Percentiles rank a stretch among this genome's conserved stretches.
phyloP scores from a whole-genome alignment of 2,113 vertebrate genomes.

The Trichomycterus rosablanca region DNA sequence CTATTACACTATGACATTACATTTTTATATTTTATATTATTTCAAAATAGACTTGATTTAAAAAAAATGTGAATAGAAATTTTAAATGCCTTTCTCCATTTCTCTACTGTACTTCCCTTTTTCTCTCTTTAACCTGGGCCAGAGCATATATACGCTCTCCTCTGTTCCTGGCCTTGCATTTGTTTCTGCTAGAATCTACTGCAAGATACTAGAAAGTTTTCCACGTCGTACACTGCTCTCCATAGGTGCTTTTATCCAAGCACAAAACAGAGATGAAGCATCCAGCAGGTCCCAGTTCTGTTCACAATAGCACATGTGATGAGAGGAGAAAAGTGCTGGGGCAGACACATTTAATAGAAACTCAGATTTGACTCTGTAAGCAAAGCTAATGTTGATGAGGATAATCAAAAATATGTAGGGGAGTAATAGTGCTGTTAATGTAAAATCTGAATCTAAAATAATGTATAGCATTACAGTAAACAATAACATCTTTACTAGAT shows the following conservation, averaged over 20 bases:
- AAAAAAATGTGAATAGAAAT: too few species aligned
- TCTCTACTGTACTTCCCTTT: too few species aligned
- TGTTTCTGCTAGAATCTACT: constrained; percentile 52
- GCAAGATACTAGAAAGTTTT: constrained; percentile 57
- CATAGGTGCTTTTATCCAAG: constrained; percentile 12
- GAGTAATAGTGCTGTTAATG: too few species aligned
- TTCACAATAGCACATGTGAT: constrained; percentile 62
- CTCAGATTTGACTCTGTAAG: constrained; percentile 62
- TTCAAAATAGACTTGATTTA: too few species aligned
- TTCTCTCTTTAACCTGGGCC: constrained; percentile 21
- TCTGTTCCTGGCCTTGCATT: constrained; percentile 55
- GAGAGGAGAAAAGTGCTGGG: constrained; percentile 71
- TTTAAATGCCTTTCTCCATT: too few species aligned
- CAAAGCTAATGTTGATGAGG: constrained; percentile 55
- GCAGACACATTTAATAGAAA: constrained; percentile 66
- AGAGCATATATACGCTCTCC: constrained; percentile 55
- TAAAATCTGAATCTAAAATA: too few species aligned
- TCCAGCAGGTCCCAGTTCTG: constrained; percentile 54
- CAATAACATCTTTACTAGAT: too few species aligned
- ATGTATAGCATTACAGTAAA: too few species aligned
- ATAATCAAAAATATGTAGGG: too few species aligned
- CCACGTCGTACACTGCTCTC: constrained; percentile 32
- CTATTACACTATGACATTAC: too few species aligned
- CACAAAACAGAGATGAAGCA: constrained; percentile 44
- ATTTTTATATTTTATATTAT: too few species aligned